phyloP scores from a whole-genome alignment of 2,888 invertebrate genomes.

The Zaprionus lineosus region DNA sequence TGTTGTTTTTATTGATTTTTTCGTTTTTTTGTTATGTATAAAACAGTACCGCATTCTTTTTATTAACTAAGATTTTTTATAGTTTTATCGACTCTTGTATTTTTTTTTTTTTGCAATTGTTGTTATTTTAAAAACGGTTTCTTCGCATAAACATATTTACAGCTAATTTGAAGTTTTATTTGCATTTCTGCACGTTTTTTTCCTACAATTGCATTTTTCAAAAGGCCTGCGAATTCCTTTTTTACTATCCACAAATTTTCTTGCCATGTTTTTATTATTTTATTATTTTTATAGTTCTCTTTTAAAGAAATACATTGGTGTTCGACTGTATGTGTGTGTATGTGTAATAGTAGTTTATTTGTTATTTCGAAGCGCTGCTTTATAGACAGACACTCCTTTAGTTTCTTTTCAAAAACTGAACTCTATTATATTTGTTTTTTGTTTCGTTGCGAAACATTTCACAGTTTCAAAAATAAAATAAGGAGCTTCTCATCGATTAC shows the following conservation, averaged over 20 bases:
- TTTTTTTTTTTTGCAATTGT: conserved; percentile 6
- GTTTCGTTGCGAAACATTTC: conserved; percentile 78
- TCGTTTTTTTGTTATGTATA: conserved; percentile 62
- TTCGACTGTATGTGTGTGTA: conserved; percentile 17
- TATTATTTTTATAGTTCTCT: too few relatives aligned
- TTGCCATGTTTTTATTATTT: too few relatives aligned
- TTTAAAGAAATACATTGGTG: too few relatives aligned
- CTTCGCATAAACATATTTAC: conserved; percentile 38
- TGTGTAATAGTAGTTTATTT: conserved; percentile 37
- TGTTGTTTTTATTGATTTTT: conserved; percentile 71
- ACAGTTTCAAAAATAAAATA: conserved; percentile 63
- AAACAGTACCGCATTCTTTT: conserved; percentile 60
- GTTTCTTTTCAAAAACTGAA: conserved; percentile 35
- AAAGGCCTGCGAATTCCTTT: too few relatives aligned
- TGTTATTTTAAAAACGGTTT: conserved; percentile 53
- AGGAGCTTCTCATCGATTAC: conserved; percentile 46
- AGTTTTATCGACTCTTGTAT: conserved; percentile 7
- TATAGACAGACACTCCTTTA: conserved; percentile 25
- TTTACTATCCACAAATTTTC: too few relatives aligned
- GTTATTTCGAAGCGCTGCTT: conserved; percentile 47
- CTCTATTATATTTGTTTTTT: conserved; percentile 53
- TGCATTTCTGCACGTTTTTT: too few relatives aligned
- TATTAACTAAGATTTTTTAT: conserved; percentile 7
- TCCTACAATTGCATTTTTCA: too few relatives aligned
- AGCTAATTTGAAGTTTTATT: conserved; percentile 28